Base-by-base conservation (phyloP, 2,797 vertebrate species). In the Hylomyscus alleni region DNA sequence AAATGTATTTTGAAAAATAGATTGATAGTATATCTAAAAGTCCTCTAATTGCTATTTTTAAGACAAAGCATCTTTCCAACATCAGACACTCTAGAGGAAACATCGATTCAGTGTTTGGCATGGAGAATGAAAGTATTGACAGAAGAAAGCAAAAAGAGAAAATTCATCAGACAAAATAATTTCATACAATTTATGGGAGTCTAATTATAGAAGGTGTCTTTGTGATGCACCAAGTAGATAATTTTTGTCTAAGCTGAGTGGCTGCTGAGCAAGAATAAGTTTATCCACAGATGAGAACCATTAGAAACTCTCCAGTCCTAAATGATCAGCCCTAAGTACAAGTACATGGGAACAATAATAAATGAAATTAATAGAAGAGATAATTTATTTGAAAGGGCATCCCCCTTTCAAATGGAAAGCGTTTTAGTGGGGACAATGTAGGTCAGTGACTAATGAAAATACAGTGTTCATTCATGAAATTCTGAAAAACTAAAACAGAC, bases 131-230 rank as follows among this genome's bases (percentile, higher is more conserved):
- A 88, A 19, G 10, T 85, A 85, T 88, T 85, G 14, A 92, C 40
- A 34, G 1, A 91, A 69, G 73, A 14, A 7, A 40, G 15, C 62
- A 34, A 75, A 34, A 6, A 88, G 5, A 76, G 29, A 69, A 73
- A 85, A 78, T 6, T 76, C 54, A 77, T 96, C 73, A 73, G 83
- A 90, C 1, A 86, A 47, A 95, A 47, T 80, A 86, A 67, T 90
- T 95, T 72, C 77, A 4, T 92, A 84, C 52, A 91, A 76, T 90
- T 54, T 93, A 62, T 94, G 84, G 12, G 90, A 89, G 40, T 85
- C 2, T 50, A 86, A 81, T 85, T 89, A 9, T 12, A 31, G 12
- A 62, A 67, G 3, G 4, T 62, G 13, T 94, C 50, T 56, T 62
- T 92, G 60, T 60, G n/a, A 96, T 95, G 0, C 47, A 58, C 2